These are phyloP conservation scores for Lycocorax pyrrhopterus DNA, from an alignment of 2,113 vertebrate genomes.

Conservation along the genomic window DNA sequence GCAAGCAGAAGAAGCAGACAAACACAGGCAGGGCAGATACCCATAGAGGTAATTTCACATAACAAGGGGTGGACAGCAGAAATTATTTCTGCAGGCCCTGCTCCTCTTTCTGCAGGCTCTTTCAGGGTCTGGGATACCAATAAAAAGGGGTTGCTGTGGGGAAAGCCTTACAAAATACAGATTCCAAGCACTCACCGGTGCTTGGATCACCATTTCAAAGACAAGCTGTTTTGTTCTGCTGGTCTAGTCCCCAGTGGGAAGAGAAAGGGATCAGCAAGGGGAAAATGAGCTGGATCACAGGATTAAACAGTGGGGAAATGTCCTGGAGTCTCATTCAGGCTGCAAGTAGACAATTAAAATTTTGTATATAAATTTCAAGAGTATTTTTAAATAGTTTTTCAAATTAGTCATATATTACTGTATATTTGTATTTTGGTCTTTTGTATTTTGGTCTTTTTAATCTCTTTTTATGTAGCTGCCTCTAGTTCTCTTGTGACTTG, in stretches of 20 bases:
- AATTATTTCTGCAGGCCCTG: background rate
- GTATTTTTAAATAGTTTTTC: background rate
- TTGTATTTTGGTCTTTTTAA: constrained; percentile 14
- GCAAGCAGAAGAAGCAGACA: background rate
- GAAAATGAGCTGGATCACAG: constrained; percentile 1
- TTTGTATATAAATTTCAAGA: background rate
- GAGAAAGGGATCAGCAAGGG: background rate
- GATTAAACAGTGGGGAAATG: background rate
- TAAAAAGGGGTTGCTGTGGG: background rate
- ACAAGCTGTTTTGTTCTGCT: background rate
- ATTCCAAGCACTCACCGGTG: too few relatives aligned
- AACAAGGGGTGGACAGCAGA: background rate
- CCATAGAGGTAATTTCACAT: accelerated
- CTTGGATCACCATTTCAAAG: background rate
- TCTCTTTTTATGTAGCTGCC: constrained; percentile 27
- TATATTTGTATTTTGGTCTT: background rate
- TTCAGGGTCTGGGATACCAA: background rate
- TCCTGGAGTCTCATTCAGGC: background rate
- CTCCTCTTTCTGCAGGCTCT: background rate
- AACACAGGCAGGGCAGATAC: background rate
- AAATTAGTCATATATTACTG: background rate
- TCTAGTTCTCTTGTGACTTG: constrained; percentile 7
- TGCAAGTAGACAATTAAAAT: background rate
- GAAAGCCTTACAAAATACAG: background rate
- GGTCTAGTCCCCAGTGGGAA: background rate